Base-by-base conservation (phyloP, 2,888 invertebrate species). In the Galerucella calmariensis region DNA sequence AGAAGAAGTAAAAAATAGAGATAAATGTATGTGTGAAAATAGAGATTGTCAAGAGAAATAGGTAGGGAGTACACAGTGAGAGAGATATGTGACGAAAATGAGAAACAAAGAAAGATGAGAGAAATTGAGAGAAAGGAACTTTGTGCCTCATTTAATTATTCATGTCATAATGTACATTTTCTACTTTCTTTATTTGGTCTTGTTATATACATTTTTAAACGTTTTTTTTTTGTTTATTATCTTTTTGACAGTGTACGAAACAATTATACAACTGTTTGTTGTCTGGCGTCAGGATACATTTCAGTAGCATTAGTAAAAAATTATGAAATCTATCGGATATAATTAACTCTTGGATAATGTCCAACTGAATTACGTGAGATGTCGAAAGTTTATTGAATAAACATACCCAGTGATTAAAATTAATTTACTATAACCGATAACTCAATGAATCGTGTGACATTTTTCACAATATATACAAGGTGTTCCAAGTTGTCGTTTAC, bases 321-420 rank as follows among this genome's bases (percentile, higher is more conserved):
- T 72, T 76, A 69, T 76, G 74, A 76, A 76, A 76, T 74, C 20
- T 20, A 61, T 71, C 27, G 67, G 67, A 68, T 77, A 77, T 74
- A 75, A 77, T 75, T 77, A 77, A 68, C 65, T 67, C n/a, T 72
- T 77, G 77, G 77, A 75, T 20, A 58, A 51, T 20, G 9, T 75
- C 77, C 77, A 77, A 68, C 46, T 20, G 53, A 48, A 44, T 27
- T 56, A 44, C 62, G 51, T 69, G 66, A 69, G 61, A 67, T 66
- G 27, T 16, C 27, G 51, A 63, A 46, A 56, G 14, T 69, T 65
- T 67, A 16, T 48, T 48, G 68, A 61, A 70, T 48, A 66, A 70
- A 67, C 67, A 65, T 67, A 71, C 71, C 24, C 24, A 16, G 35
- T 67, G 72, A 67, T 58, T 66, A 14, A 27, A 56, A 58, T 35